Percentiles rank a stretch among this genome's conserved stretches.
These are phyloP conservation scores for Melanostigma gelatinosum DNA, from an alignment of 2,113 vertebrate species.

Conservation along the genomic window DNA sequence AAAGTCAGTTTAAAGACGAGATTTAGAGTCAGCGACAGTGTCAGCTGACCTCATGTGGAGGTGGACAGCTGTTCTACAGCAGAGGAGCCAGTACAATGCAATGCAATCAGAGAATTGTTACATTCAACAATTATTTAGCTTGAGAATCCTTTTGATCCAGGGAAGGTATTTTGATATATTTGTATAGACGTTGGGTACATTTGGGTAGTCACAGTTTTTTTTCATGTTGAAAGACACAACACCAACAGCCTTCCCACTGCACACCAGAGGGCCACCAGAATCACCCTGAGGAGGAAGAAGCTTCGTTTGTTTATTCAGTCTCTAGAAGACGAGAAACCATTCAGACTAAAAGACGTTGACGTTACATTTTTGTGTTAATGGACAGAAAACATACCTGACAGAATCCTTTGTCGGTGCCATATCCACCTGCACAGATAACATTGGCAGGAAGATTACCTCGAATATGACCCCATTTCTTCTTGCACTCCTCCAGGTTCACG, in stretches of 20 bases:
- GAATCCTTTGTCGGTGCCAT: slow-evolving; percentile 39
- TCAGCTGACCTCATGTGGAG: neutral
- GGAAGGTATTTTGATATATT: slow-evolving; percentile 57
- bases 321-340: neutral
- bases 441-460: neutral
- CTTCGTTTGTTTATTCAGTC: neutral
- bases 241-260: slow-evolving; percentile 76
- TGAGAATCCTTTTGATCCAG: slow-evolving; percentile 62
- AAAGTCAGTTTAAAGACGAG: neutral
- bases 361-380: neutral
- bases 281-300: slow-evolving; percentile 77
- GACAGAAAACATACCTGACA: slow-evolving; percentile 76
- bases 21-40: neutral
- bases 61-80: neutral
- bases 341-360: neutral
- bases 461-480: neutral
- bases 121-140: neutral
- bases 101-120: neutral
- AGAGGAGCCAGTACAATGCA: neutral
- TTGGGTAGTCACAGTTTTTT: slow-evolving; percentile 49
- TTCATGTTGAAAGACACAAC: slow-evolving; percentile 81
- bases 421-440: slow-evolving; percentile 73
- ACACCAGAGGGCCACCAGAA: slow-evolving; percentile 88
- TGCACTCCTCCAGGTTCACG: slow-evolving; percentile 43
- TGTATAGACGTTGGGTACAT: slow-evolving; percentile 73